Evolutionary conservation across 2,797 vertebrate species (phyloP), one percentile per base, ranked within the genome.

Genomic region (Eptatretus atami): DNA sequence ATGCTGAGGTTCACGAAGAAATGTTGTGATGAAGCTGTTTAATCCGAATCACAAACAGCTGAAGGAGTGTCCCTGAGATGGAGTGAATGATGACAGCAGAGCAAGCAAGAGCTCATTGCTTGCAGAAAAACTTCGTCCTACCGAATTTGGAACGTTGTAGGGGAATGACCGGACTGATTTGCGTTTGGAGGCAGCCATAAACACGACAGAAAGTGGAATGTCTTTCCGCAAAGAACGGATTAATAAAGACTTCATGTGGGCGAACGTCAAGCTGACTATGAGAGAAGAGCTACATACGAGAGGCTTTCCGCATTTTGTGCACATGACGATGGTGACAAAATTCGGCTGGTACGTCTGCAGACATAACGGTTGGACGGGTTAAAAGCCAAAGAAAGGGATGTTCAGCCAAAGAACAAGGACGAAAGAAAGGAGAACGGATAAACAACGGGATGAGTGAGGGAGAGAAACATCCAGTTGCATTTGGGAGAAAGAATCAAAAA

Each of bases 371-470:
- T 71, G 10, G 81, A 68, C 79, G 79, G 68, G 78, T 75, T 63
- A 78, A 81, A 69, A 94, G 86, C 71, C 86, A 84, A n/a, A 76
- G 87, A 80, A 71, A 82, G 87, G 65, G 88, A 98, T 67, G 82
- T 83, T 70, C 82, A 90, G n/a, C n/a, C 71, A 82, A 92, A 70
- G 92, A 95, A 15, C n/a, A 87, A 84, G n/a, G n/a, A 69, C 75
- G 81, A 63, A 84, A 86, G 69, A n/a, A 88, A 98, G 6, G 92
- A 98, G 19, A 82, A 82, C n/a, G 67, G 31, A 44, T 44, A 44
- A 44, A 44, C 2, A 44, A 8, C 31, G n/a, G n/a, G n/a, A n/a
- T n/a, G 31, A 44, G 1, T 44, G 31, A 44, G 31, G 31, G 84
- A 83, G 67, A 90, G 82, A 68, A 85, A 86, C 15, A n/a, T n/a